Evolutionary conservation across 2,888 invertebrate genomes (phyloP).

Genomic region (Vanessa cardui): DNA sequence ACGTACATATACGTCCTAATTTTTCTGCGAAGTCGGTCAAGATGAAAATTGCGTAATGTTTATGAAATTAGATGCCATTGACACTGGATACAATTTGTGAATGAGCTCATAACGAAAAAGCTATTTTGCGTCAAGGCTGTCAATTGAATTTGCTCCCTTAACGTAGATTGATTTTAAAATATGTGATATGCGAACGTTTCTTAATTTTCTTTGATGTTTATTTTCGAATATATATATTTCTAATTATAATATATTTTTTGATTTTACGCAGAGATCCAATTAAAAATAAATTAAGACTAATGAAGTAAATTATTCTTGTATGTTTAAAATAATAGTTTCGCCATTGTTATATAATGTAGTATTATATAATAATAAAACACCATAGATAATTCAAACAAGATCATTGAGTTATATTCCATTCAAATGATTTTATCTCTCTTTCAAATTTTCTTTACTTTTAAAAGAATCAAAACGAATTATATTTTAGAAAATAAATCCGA

Average conservation of each 20-base stretch:
- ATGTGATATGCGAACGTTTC: constrained; percentile 14
- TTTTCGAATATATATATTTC: not conserved
- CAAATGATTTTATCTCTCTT: no score
- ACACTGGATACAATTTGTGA: constrained; percentile 43
- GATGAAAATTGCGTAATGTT: constrained; percentile 59
- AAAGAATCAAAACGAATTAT: no score
- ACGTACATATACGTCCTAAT: constrained; percentile 55
- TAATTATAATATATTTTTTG: not conserved
- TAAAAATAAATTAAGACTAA: not conserved
- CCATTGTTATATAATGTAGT: no score
- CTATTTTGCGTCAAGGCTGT: constrained; percentile 53
- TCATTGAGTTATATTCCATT: no score
- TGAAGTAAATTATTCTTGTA: no score
- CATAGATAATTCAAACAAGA: no score
- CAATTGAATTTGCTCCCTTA: constrained; percentile 41
- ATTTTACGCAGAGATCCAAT: not conserved
- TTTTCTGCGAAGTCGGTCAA: constrained; percentile 64
- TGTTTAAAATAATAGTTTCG: no score
- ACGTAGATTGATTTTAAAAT: constrained; percentile 23
- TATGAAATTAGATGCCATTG: constrained; percentile 53
- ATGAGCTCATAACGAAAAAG: constrained; percentile 46
- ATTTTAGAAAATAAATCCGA: no score
- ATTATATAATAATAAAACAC: no score
- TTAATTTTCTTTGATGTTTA: not conserved
- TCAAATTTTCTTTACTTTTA: no score